These are phyloP conservation scores for Camponotus floridanus DNA, from an alignment of 1,140 invertebrate species.

Conservation along the genomic window DNA sequence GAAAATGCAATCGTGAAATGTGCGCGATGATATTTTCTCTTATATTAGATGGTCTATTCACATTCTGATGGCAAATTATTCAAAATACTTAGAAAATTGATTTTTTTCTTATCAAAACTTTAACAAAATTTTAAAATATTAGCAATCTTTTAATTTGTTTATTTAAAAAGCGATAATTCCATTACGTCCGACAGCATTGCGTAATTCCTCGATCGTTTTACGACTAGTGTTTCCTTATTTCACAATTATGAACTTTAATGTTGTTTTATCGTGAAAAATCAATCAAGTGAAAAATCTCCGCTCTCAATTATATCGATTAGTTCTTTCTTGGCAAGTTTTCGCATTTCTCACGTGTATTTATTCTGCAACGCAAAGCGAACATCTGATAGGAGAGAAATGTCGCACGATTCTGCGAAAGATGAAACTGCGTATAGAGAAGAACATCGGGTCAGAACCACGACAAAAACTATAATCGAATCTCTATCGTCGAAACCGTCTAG, in stretches of 20 bases:
- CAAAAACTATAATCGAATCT: conserved; percentile 64
- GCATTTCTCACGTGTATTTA: conserved; percentile 12
- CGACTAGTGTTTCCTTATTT: not conserved
- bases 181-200: not conserved
- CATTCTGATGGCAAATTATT: not conserved
- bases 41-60: not conserved
- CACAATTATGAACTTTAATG: not conserved
- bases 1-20: not conserved
- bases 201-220: not conserved
- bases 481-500: conserved; percentile 37
- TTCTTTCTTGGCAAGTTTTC: not conserved
- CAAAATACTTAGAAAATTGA: not conserved
- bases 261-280: conserved; percentile 8
- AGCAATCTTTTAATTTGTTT: not conserved
- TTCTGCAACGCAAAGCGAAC: not conserved
- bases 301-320: conserved; percentile 29
- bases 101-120: not conserved
- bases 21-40: not conserved
- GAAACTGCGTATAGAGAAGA: conserved; percentile 9
- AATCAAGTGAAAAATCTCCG: conserved; percentile 29
- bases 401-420: conserved; percentile 3
- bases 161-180: not conserved
- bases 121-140: not conserved
- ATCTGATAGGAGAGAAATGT: not conserved
- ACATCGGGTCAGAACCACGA: conserved; percentile 15